Conservation (phyloP, 2,888 invertebrate species). For the Limnephilus lunatus region DNA sequence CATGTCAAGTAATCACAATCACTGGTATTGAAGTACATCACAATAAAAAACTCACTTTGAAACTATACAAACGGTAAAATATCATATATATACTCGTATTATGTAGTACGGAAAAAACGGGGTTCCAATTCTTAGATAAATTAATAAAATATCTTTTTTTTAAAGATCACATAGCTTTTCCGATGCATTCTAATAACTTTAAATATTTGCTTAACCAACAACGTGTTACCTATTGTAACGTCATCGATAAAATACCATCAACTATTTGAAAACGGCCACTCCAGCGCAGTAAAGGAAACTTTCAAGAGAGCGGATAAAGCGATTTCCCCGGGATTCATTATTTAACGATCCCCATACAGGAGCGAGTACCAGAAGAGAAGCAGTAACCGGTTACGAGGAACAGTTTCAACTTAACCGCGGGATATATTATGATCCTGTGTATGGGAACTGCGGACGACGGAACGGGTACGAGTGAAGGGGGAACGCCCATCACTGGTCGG, state of each 20-base stretch:
- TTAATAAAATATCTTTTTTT: background rate
- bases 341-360: background rate
- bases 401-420: background rate
- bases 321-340: conserved; percentile 10
- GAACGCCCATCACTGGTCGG: background rate
- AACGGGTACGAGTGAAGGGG: background rate
- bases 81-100: too few species aligned
- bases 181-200: background rate
- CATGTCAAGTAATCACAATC: too few species aligned
- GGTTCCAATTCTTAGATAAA: too few species aligned
- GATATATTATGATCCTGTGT: background rate
- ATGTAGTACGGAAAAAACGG: too few species aligned
- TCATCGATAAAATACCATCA: background rate
- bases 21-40: too few species aligned
- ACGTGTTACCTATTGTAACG: background rate
- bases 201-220: background rate
- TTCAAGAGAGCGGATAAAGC: background rate
- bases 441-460: background rate
- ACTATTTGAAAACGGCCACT: background rate
- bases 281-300: background rate
- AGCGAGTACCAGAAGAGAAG: background rate
- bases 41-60: too few species aligned
- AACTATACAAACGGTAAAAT: too few species aligned
- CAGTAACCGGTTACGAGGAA: background rate
- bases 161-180: background rate